Evolutionary conservation across 2,113 vertebrate species (phyloP), one percentile per base, ranked within the genome.

Genomic region (Acrocephalus arundinaceus): DNA sequence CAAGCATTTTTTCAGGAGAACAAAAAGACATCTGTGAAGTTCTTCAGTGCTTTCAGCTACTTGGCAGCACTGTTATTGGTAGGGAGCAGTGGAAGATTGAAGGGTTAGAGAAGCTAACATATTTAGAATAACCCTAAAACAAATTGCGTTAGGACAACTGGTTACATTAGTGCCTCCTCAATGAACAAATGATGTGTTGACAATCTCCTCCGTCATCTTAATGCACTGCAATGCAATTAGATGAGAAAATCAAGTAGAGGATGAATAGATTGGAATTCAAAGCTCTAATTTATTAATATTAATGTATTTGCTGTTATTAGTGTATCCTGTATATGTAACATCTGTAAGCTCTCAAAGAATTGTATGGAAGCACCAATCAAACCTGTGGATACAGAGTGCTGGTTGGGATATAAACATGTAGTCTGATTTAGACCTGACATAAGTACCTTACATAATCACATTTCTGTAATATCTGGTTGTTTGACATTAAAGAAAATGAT

Each of bases 401-500:
- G 58, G 52, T 23, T 20, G 3, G 30, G 13, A n/a, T 81, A 78
- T 57, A 89, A 93, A 80, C 71, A 61, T 1, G 6, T 67, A 55
- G 57, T 86, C 79, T 78, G 46, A 59, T 73, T 85, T 76, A 83
- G 80, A 71, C 41, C 33, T 90, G 70, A 84, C 70, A 63, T 39
- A 33, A 88, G 49, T 23, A 67, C 54, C 52, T 96, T 91, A 65
- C 33, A 48, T 87, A 92, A 94, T 71, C 63, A 43, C 68, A 79
- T 81, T 87, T 85, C 77, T 90, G 63, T 84, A 81, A 51, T 93
- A 74, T 82, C 57, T 93, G n/a, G 17, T 78, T 78, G 66, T 85
- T 87, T 96, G 54, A 87, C 90, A 87, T 62, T 84, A 84, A 89
- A 94, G 45, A 88, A 89, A 82, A 89, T 54, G n/a, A 77, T 86